Evolutionary conservation across 2,797 vertebrate genomes (phyloP).

Genomic region (Apodemus agrarius): DNA sequence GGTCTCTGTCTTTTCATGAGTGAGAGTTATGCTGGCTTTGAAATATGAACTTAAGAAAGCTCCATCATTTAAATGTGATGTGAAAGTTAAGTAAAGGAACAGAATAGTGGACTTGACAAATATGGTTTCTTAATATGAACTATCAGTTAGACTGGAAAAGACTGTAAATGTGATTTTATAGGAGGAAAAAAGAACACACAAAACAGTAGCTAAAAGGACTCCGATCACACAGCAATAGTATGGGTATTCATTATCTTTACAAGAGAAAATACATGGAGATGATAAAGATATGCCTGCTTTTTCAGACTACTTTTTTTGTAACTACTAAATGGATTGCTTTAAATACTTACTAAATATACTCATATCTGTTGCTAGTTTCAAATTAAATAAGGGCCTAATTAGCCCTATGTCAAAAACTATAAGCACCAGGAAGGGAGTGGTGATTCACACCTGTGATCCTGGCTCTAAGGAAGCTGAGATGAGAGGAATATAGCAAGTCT

Average conservation of each 20-base stretch:
- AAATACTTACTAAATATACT: not conserved
- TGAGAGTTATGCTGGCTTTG: not conserved
- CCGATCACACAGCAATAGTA: not conserved
- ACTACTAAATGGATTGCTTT: conserved; percentile 39
- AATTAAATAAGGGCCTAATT: conserved; percentile 53
- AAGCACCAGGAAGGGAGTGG: not conserved
- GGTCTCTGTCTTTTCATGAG: not conserved
- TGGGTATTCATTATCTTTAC: conserved; percentile 11
- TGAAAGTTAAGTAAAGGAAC: conserved; percentile 22
- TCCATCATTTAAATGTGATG: not conserved
- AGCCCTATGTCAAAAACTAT: conserved; percentile 46
- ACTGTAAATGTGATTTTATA: conserved; percentile 35
- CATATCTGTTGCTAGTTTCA: conserved; percentile 45
- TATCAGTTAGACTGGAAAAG: conserved; percentile 4
- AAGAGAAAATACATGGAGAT: conserved; percentile 37
- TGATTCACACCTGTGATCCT: not conserved
- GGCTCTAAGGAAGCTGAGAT: not conserved
- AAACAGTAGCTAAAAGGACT: conserved; percentile 46
- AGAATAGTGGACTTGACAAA: not conserved
- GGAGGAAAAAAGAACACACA: not conserved
- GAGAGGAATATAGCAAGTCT: not conserved
- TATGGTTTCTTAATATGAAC: conserved; percentile 19
- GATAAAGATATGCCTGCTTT: conserved; percentile 29
- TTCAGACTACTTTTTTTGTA: conserved; percentile 12
- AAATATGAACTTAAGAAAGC: conserved; percentile 38